Base-by-base conservation (phyloP, 2,888 invertebrate species). In the Glaucopsyche alexis region DNA sequence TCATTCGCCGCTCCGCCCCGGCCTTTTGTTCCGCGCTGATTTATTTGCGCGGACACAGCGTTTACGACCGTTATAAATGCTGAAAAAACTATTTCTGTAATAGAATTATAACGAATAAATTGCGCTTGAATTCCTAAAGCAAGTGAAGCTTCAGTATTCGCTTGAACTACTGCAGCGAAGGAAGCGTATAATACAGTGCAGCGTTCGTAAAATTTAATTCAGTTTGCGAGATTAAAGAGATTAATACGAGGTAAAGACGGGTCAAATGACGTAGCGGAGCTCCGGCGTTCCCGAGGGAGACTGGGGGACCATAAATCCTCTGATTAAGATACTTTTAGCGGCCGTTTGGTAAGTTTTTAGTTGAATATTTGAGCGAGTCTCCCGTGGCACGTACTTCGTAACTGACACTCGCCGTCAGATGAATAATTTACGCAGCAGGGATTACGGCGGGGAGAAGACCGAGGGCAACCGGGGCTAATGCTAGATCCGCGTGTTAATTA, bases 1-100 rank as follows among this genome's bases (percentile, higher is more conserved):
- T 79, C 75, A 79, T 77, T 78, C 77, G 78, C 77, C 76, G 71
- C 29, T n/a, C 7, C 19, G 70, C 16, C 40, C 42, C 55, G 14
- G 55, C 29, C n/a, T 71, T 69, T 71, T 55, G 71, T 71, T 45
- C 60, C 42, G 38, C 40, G 64, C 42, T 47, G 49, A 66, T 29
- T 72, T 72, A 42, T 67, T 42, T 67, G 50, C 42, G 49, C n/a
- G n/a, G 49, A 13, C 38, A 29, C n/a, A 29, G 29, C 55, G 11
- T 42, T 60, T 60, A 60, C 60, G 29, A 29, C 29, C 29, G 60
- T 2, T 13, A 11, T 11, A 16, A 60, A 60, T 13, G 14, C 60
- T 38, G 60, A 38, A 38, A 60, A 60, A 60, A 38, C 60, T 60
- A 60, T 60, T 16, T 9, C 60, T 13, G 29, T 60, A 60, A 60